A percentile compares a stretch with the other conserved stretches of the same genome.
Conservation (phyloP, 2,113 vertebrate genomes). For the Helogale parvula region DNA sequence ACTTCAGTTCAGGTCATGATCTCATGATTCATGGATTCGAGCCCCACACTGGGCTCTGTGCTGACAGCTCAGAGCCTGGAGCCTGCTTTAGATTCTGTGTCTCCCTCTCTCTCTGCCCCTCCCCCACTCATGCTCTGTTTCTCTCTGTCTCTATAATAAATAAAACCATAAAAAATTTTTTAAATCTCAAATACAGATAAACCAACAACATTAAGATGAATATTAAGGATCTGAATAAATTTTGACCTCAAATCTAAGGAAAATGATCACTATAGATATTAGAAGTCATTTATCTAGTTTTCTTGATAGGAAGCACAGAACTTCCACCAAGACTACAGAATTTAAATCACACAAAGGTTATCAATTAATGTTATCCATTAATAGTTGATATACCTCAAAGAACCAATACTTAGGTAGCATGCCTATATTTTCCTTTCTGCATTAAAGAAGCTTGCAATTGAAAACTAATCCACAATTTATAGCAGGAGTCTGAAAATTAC, state of each 20-base stretch:
- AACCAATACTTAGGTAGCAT: neutral
- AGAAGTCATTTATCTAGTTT: constrained; percentile 30
- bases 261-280: constrained; percentile 7
- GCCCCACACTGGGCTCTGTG: no score
- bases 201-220: neutral
- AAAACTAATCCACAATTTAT: neutral
- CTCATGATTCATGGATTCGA: no score
- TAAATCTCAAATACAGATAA: constrained; percentile 22
- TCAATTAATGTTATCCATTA: constrained; percentile 11
- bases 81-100: no score
- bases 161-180: neutral
- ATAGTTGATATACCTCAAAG: neutral
- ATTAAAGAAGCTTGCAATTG: neutral
- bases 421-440: constrained; percentile 20
- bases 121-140: no score
- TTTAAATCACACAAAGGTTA: constrained; percentile 33
- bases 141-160: no score
- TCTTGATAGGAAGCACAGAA: constrained; percentile 16
- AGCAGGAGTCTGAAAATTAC: neutral
- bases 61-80: no score
- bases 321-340: neutral
- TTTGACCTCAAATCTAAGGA: constrained; percentile 23
- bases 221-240: constrained; percentile 17
- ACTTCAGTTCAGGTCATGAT: no score
- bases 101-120: no score